Evolutionary conservation across 2,888 invertebrate genomes (phyloP).

Genomic region (Phymatocera aterrima): DNA sequence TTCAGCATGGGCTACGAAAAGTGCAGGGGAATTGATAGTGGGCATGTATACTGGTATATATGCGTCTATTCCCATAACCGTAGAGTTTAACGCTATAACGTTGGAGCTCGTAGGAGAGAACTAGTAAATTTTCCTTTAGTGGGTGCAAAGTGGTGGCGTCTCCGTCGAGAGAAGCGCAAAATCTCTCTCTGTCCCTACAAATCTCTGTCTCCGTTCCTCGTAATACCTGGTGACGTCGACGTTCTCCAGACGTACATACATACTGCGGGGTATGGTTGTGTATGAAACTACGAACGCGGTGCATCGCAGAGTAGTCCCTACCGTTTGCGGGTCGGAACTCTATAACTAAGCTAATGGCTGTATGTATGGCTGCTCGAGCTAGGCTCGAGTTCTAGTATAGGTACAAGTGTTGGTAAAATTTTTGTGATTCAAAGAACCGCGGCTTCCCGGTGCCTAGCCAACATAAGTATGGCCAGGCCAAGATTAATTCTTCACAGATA

Average conservation of each 20-base stretch:
- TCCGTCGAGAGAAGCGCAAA: constrained; percentile 9
- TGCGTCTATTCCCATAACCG: not conserved
- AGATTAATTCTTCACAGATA: constrained; percentile 42
- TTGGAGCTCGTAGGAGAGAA: not conserved
- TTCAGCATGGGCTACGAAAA: no score
- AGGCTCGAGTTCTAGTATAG: not conserved
- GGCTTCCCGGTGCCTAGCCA: constrained; percentile 7
- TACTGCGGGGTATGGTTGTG: not conserved
- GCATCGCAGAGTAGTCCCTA: constrained; percentile 13
- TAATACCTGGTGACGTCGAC: constrained; percentile 22
- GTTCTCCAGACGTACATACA: constrained; percentile 12
- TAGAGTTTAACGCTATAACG: not conserved
- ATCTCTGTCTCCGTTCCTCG: not conserved
- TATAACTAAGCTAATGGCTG: constrained; percentile 20
- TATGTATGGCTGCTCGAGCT: not conserved
- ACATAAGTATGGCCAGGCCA: not conserved
- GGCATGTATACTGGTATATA: not conserved
- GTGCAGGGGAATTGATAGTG: no score
- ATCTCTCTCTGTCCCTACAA: not conserved
- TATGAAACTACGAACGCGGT: constrained; percentile 2
- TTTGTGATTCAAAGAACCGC: constrained; percentile 20
- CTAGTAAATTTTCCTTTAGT: constrained; percentile 22
- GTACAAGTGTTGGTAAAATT: not conserved
- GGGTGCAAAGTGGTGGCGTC: constrained; percentile 24
- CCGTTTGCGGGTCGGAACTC: constrained; percentile 21